These are phyloP conservation scores for Amphipoea oculea DNA, from an alignment of 2,888 invertebrate species.

Conservation along the genomic window DNA sequence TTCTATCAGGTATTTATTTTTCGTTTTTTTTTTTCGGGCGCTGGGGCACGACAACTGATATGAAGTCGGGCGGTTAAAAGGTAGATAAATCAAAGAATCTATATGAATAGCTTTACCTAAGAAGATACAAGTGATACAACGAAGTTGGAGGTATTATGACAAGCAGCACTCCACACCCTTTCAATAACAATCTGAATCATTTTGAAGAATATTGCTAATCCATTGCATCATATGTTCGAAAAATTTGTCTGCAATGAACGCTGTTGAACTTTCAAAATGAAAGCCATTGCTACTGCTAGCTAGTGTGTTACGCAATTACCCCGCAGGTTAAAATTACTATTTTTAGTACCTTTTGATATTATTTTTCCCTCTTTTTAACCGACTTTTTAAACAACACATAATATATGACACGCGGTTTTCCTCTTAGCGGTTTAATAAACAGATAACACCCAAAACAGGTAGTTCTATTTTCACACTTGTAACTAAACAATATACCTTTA, in stretches of 20 bases:
- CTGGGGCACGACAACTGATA: too few species aligned
- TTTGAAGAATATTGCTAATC: too few species aligned
- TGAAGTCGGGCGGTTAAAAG: too few species aligned
- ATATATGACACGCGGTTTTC: slow-evolving; percentile 43
- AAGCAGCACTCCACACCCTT: background rate
- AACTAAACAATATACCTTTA: background rate
- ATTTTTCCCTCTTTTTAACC: background rate
- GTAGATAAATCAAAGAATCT: background rate
- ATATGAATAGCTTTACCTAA: background rate
- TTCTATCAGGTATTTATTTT: too few species aligned
- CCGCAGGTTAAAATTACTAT: background rate
- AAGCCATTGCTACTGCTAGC: background rate
- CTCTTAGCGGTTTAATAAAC: slow-evolving; percentile 15
- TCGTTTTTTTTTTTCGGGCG: too few species aligned
- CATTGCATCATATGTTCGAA: too few species aligned
- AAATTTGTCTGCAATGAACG: background rate
- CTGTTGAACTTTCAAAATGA: too few species aligned
- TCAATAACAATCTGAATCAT: too few species aligned
- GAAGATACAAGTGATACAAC: background rate
- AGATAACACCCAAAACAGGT: background rate
- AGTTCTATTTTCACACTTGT: background rate
- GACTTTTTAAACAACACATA: background rate
- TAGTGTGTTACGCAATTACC: too few species aligned
- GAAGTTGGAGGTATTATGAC: background rate
- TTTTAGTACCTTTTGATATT: background rate